Conservation (phyloP, 2,113 vertebrate genomes). For the Periophthalmodon schlosseri region DNA sequence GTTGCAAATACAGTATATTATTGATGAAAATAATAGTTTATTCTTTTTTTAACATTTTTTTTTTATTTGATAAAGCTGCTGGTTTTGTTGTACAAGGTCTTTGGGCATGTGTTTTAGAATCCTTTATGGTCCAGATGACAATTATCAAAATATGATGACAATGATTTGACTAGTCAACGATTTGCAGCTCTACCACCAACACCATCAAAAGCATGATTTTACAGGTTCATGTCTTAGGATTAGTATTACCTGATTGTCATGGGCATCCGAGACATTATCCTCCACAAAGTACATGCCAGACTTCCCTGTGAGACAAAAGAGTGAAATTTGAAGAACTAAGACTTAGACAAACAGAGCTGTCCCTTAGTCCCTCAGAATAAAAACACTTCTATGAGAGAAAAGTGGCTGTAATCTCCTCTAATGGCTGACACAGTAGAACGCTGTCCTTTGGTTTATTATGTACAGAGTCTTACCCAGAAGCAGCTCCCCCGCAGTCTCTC, state of each 20-base stretch:
- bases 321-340: conserved; percentile 24
- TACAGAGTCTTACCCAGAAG: conserved; percentile 84
- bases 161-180: too few species aligned
- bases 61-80: too few species aligned
- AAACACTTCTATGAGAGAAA: conserved; percentile 22
- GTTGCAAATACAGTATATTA: too few species aligned
- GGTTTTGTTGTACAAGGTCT: too few species aligned
- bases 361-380: conserved; percentile 20
- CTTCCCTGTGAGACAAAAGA: conserved; percentile 83
- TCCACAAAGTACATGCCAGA: conserved; percentile 99
- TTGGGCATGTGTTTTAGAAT: too few species aligned
- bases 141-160: too few species aligned
- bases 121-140: too few species aligned
- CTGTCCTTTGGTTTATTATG: conserved; percentile 33
- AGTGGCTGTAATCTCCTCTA: not conserved
- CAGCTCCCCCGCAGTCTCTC: conserved; percentile 93
- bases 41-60: too few species aligned
- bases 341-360: conserved; percentile 28
- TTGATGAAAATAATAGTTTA: too few species aligned
- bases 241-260: conserved; percentile 83
- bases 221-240: not conserved
- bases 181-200: too few species aligned
- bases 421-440: conserved; percentile 25
- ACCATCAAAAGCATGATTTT: not conserved
- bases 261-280: conserved; percentile 89